Percentiles rank a stretch among this genome's conserved stretches.
Conservation (phyloP, 2,113 vertebrate genomes). For the Bufo gargarizans region DNA sequence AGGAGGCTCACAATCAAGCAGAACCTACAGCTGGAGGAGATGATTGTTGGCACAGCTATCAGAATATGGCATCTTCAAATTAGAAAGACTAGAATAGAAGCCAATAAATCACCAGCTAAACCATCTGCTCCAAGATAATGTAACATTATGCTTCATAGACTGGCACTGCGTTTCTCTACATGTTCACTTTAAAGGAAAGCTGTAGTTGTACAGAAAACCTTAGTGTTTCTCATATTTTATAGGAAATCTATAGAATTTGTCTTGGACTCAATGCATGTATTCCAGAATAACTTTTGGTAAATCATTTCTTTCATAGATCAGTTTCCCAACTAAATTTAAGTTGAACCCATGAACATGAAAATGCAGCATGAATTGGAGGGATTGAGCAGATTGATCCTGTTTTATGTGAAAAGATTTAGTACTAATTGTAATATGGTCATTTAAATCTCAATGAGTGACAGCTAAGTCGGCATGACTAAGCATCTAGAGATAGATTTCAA, state of each 20-base stretch:
- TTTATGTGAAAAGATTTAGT: too few species aligned
- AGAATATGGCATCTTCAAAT: constrained; percentile 27
- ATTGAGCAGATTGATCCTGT: too few species aligned
- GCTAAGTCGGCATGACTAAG: too few species aligned
- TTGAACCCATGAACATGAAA: too few species aligned
- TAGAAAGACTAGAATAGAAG: constrained; percentile 9
- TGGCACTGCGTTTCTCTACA: constrained; percentile 28
- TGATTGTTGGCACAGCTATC: constrained; percentile 31
- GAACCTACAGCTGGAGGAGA: constrained; percentile 36
- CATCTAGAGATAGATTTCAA: too few species aligned
- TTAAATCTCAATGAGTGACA: too few species aligned
- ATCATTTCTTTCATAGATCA: background rate
- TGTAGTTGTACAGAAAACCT: background rate
- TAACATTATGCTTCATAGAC: constrained; percentile 43
- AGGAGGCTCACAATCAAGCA: background rate
- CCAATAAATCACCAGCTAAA: constrained; percentile 45
- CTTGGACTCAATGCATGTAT: background rate
- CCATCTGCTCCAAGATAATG: constrained; percentile 49
- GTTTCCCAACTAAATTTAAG: too few species aligned
- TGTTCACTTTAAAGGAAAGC: constrained; percentile 45
- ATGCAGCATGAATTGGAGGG: too few species aligned
- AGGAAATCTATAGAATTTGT: background rate
- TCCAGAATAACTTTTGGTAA: background rate
- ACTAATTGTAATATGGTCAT: too few species aligned
- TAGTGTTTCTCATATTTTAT: background rate